These are phyloP conservation scores for Upupa epops DNA, from an alignment of 2,113 vertebrate genomes.

Conservation along the genomic window DNA sequence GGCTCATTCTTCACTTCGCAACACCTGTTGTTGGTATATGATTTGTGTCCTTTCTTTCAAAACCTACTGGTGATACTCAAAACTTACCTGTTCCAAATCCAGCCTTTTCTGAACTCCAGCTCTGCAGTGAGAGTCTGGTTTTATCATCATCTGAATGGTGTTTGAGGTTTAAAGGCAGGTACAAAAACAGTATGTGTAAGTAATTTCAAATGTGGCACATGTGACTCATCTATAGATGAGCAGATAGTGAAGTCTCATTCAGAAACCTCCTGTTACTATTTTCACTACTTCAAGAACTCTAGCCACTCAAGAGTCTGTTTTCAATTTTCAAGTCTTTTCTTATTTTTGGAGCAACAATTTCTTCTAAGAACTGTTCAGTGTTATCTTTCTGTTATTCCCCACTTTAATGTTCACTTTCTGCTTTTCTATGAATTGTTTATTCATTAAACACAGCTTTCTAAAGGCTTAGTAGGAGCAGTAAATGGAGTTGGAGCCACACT, in stretches of 20 bases:
- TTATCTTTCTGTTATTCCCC: neutral
- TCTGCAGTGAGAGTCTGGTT: neutral
- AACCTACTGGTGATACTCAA: neutral
- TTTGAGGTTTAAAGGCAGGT: neutral
- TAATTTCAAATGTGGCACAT: neutral
- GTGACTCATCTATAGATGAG: neutral
- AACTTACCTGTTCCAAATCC: neutral
- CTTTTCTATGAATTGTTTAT: neutral
- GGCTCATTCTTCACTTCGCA: neutral
- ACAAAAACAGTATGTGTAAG: neutral
- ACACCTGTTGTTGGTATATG: neutral
- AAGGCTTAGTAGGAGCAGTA: neutral
- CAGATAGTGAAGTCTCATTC: neutral
- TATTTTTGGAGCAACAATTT: neutral
- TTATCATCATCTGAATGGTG: neutral
- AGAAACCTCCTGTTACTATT: neutral
- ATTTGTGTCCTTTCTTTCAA: neutral
- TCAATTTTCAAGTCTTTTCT: neutral
- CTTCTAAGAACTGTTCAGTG: neutral
- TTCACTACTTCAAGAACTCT: neutral
- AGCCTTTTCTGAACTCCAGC: neutral
- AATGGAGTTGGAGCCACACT: fast-evolving
- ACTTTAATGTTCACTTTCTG: neutral
- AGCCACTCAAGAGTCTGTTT: neutral
- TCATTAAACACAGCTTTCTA: neutral